Base-by-base conservation (phyloP, 1,140 invertebrate genomes). In the Zaprionus davidi region DNA sequence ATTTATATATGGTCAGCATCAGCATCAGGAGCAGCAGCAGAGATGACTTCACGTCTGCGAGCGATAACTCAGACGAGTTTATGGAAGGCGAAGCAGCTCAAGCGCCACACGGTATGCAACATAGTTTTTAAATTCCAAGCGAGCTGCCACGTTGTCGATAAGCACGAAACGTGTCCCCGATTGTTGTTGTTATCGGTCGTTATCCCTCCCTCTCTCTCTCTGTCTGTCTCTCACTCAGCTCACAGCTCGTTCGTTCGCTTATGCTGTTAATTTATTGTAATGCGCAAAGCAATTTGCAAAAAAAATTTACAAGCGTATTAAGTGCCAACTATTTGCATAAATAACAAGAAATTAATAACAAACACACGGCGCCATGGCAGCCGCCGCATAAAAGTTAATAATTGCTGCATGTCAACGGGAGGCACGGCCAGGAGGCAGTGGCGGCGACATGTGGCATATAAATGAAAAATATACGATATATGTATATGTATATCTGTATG, bases 301-400 rank as follows among this genome's bases (percentile, higher is more conserved):
- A 38, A 71, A 44, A 34, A 67, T 91, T 71, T 83, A 77, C 82
- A 80, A 64, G 75, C 83, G 79, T 84, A 91, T 91, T 91, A 91
- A 91, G 88, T 91, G 88, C 81, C 79, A 91, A 91, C 90, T 91
- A 91, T 91, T 87, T 88, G 84, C 81, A 87, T 91, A 91, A 91
- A 91, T 91, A 91, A 91, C 88, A 91, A 84, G 83, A 91, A 91
- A 91, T 91, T 91, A 91, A 91, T 91, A 91, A 91, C 81, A 91
- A 91, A 91, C 81, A 91, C 79, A 75, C 86, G 86, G 86, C 71
- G 79, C 71, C 82, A 87, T 90, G 87, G 86, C 86, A 90, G 85
- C 84, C 74, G 75, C 73, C 78, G 85, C 81, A 84, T 82, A 88
- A 88, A 90, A 90, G 85, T 90, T 90, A 90, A 90, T 90, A 90